Base-by-base conservation (phyloP, 2,113 vertebrate species). In the Tinamus guttatus region DNA sequence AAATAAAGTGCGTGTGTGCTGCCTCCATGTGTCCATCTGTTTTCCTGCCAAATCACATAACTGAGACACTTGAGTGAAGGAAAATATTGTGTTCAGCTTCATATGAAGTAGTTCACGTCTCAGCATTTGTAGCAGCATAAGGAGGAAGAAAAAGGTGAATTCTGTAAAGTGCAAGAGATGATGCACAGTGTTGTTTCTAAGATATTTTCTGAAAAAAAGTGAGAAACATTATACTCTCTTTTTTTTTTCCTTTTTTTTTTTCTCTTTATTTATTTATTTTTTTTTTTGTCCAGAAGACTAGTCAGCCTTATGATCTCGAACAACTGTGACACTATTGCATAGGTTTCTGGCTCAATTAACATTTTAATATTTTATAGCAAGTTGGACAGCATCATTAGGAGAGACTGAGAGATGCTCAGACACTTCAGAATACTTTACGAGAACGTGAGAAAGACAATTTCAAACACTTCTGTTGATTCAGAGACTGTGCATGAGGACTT, bases 341-440 rank as follows among this genome's bases (percentile, higher is more conserved):
- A 92, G 81, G 32, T 76, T 86, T 89, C 91, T 94, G 70, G 68
- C 69, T 93, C 43, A 89, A 93, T 90, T 87, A 93, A 65, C 47
- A 73, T 91, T 93, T 93, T 89, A 97, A 96, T 95, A 87, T 93
- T 96, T 93, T 40, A 94, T 89, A 87, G 20, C 17, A 52, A 92
- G 71, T 79, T 62, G 43, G 58, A 93, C 77, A 94, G 58, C 91
- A 41, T 88, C 76, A 86, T 96, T 93, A 95, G 58, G 45, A 89
- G 60, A 92, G 62, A 85, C 0, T 65, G 81, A 93, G 77, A 51
- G 65, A 69, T 51, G 59, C 20, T 27, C 40, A 70, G 51, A 40
- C 5, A 60, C 17, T 92, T 60, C 34, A 47, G 77, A 71, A 87
- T 30, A 74, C 74, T 78, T 75, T 71, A 38, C 60, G 32, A 95